Base-by-base conservation (phyloP, 2,113 vertebrate species). In the Cavia porcellus region DNA sequence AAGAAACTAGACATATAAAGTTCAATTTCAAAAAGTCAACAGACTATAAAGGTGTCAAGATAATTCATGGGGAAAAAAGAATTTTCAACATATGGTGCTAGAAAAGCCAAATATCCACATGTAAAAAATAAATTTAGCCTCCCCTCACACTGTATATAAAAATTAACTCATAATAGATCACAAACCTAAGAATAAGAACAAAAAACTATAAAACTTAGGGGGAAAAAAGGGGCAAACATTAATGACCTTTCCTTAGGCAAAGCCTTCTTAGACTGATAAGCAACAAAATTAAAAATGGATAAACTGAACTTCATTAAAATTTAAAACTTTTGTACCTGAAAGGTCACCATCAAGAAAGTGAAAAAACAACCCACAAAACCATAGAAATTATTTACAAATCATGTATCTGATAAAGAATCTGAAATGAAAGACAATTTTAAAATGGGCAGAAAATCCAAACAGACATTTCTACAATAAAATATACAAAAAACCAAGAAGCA, bases 381-480 rank as follows among this genome's bases (percentile, higher is more conserved):
- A 47, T 5, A 90, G 50, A 96, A 90, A 72, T 22, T 77, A 90
- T 42, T 81, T 85, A n/a, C 30, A 96, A 75, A 77, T 32, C 47
- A 79, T 79, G 75, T 52, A 52, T 64, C 25, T 86, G 11, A 85
- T 28, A 52, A 92, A 28, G 55, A 17, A 57, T 57, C 75, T 92
- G 0, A 9, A 66, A 81, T 55, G 83, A 86, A 42, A 92, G 45
- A 89, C 15, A 74, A 87, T 47, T 38, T 32, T 55, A 64, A 96
- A 86, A 89, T n/a, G 20, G n/a, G 38, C 62, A 81, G 82, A 47
- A 17, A 57, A n/a, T 38, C 13, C 38, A 32, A 64, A 55, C 1
- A 93, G 61, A 79, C 45, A 83, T 66, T 90, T 80, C 75, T 88
- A 75, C 52, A 68, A 93, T 17, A 32, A 79, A 50, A 50, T 32